Evolutionary conservation across 2,113 vertebrate species (phyloP), one percentile per base, ranked within the genome.

Genomic region (Thinocorus orbignyianus): DNA sequence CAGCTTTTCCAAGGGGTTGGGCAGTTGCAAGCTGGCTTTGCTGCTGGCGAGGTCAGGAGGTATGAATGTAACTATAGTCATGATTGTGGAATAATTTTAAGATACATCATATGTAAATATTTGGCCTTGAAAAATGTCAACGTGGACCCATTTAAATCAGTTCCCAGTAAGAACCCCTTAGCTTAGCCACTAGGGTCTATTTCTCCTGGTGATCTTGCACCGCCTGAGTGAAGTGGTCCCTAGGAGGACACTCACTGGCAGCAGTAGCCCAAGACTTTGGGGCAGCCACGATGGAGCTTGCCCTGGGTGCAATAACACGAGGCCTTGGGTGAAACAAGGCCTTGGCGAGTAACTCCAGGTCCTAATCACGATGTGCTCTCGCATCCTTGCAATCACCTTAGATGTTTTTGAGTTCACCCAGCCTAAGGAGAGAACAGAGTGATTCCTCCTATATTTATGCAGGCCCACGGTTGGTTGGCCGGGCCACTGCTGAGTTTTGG

Each of bases 241-340:
- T 7, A 16, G 30, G 35, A 24, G n/a, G 33, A 24, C 35, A 28
- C 22, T n/a, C 54, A 8, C 76, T 52, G 51, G 46, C n/a, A 49
- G 68, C 26, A 31, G 42, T 7, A 74, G 31, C 19, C 69, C 0
- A 0, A 70, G 52, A 58, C n/a, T n/a, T n/a, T n/a, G n/a, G n/a
- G 65, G 19, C 49, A 70, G 68, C 31, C 23, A 8, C 3, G 2
- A 57, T 20, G 28, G 44, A 51, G 9, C 41, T 48, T 48, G 41
- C 6, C 54, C 23, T 73, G 68, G 22, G 14, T 33, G 33, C 23
- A 35, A 25, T 7, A 2, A 55, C 1, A 0, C 42, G 69, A 71
- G 15, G 35, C 17, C 79, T 80, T 26, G 58, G 2, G 3, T 2
- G 6, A n/a, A 35, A n/a, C 11, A 17, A 35, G 12, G 4, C 48